Conservation (phyloP, 1,140 invertebrate species). For the Anastrepha ludens region DNA sequence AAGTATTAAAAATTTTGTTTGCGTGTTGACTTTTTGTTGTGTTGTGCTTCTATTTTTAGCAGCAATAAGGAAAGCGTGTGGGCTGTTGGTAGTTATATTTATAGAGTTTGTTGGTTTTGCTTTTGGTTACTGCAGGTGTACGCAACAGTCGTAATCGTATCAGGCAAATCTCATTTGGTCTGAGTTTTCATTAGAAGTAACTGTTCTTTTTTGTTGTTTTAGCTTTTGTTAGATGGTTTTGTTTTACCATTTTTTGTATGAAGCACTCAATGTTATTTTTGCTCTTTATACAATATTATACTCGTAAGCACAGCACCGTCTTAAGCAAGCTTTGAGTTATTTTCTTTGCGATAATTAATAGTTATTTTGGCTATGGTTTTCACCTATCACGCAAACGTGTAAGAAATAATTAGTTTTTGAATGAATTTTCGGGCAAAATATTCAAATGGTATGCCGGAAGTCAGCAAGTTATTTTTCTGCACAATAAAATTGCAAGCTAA, state of each 20-base stretch:
- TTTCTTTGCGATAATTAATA: not conserved
- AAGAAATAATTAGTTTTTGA: not conserved
- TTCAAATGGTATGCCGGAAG: constrained; percentile 1
- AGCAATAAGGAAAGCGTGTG: not conserved
- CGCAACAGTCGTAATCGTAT: not conserved
- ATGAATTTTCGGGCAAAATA: not conserved
- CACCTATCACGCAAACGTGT: not conserved
- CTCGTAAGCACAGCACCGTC: not conserved
- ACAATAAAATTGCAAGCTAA: too few species aligned
- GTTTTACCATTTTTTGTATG: not conserved
- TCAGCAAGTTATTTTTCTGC: too few species aligned
- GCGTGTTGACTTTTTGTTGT: not conserved
- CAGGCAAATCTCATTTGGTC: not conserved
- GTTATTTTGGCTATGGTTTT: not conserved
- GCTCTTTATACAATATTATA: not conserved
- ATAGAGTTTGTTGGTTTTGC: too few species aligned
- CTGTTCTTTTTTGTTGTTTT: constrained; percentile 15
- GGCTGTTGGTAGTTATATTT: not conserved
- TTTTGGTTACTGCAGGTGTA: not conserved
- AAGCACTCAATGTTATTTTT: not conserved
- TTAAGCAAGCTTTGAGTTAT: not conserved
- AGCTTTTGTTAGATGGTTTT: not conserved
- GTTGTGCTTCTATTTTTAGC: not conserved
- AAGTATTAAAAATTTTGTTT: not conserved
- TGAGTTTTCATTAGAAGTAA: not conserved